Base-by-base conservation (phyloP, 2,113 vertebrate species). In the Paraplagusia blochii region DNA sequence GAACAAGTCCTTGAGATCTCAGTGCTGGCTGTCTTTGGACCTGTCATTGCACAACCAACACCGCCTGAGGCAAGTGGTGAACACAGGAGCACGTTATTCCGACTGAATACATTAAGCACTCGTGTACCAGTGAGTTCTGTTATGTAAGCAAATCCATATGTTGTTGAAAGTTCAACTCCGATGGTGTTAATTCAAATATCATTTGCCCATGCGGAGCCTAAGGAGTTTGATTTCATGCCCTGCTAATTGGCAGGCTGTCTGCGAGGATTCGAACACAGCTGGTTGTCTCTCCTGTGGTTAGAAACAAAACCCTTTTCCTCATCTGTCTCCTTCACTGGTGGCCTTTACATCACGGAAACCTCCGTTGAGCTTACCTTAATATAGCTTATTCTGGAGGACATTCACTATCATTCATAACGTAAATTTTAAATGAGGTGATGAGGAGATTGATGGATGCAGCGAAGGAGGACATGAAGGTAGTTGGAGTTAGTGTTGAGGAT, bases 241-340 rank as follows among this genome's bases (percentile, higher is more conserved):
- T 19, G 53, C 19, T 42, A 8, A 46, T 19, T 54, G 13, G 13
- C 34, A 45, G 56, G 29, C 49, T 19, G 22, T 33, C 45, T 45
- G 18, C 50, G 54, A 53, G 45, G 46, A 15, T 18, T 52, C 51
- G 12, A 48, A 43, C 36, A 44, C 12, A 16, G 43, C 43, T 19
- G 22, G 36, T 5, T 15, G 45, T 34, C 44, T 54, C 39, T 36
- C 46, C 53, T 33, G 48, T 16, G 34, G 38, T 50, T 36, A 6
- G 52, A 11, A 10, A 49, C 18, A 56, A 11, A 10, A 49, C 18
- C 18, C 49, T 13, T 38, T 8, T 34, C 29, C 46, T 73, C 48
- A 57, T 67, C 70, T 52, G 33, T 15, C 39, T 50, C 49, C 53
- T 58, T 43, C 58, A 54, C 40, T 12, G 44, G 33, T 55, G 64